These are phyloP conservation scores for Corvus moneduloides DNA, from an alignment of 2,113 vertebrate genomes.

Conservation along the genomic window DNA sequence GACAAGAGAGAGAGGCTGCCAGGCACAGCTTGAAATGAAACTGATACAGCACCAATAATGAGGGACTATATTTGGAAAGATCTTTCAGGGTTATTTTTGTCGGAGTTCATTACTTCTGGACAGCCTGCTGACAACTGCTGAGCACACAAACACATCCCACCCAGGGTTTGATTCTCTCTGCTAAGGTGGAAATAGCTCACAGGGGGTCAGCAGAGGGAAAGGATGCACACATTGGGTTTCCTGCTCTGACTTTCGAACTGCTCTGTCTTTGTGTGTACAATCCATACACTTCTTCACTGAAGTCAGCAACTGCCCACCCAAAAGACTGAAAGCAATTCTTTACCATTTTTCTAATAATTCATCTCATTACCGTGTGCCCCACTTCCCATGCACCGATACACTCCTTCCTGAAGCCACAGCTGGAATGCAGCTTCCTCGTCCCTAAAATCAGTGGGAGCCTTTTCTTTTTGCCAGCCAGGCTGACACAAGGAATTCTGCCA, in stretches of 20 bases:
- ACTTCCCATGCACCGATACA: not conserved
- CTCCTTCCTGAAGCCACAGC: not conserved
- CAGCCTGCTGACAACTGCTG: not conserved
- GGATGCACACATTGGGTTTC: not conserved
- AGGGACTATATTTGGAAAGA: constrained; percentile 26
- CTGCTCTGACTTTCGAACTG: not conserved
- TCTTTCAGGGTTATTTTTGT: constrained; percentile 45
- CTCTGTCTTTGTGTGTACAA: not conserved
- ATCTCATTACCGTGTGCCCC: not conserved
- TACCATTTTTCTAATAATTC: not conserved
- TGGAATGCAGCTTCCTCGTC: not conserved
- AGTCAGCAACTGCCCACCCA: not conserved
- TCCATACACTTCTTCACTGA: not conserved
- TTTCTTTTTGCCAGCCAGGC: not conserved
- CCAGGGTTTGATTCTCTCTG: not conserved
- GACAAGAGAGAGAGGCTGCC: not conserved
- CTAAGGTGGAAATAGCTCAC: not conserved
- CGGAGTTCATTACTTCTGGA: constrained; percentile 26
- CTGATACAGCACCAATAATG: constrained; percentile 17
- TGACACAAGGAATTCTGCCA: not conserved
- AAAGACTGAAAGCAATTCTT: not conserved
- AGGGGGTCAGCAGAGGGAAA: not conserved
- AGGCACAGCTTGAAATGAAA: constrained; percentile 27
- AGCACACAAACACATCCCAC: not conserved
- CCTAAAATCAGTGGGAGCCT: not conserved